These are phyloP conservation scores for Neogobius melanostomus DNA, from an alignment of 2,113 vertebrate species.

Conservation along the genomic window DNA sequence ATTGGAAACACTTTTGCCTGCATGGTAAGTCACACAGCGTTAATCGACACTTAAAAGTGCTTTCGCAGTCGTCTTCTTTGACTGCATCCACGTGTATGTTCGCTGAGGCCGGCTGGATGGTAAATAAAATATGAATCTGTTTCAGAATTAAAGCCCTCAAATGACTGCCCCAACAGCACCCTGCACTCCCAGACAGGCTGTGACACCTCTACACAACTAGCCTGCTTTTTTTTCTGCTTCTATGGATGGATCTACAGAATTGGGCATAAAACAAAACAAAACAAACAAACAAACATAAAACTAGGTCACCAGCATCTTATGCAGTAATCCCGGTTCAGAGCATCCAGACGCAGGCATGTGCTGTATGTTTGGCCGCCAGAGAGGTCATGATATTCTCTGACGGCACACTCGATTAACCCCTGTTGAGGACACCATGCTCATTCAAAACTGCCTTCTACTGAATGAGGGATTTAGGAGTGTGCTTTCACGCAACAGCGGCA, in stretches of 20 bases:
- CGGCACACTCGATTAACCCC: slow-evolving; percentile 69
- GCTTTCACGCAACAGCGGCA: slow-evolving; percentile 45
- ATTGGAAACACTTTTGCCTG: slow-evolving; percentile 20
- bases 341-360: slow-evolving; percentile 69
- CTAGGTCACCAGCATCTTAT: slow-evolving; percentile 79
- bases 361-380: slow-evolving; percentile 70
- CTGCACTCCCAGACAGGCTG: slow-evolving; percentile 60
- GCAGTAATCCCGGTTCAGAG: slow-evolving; percentile 76
- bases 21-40: slow-evolving; percentile 5
- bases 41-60: slow-evolving; percentile 22
- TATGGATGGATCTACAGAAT: slow-evolving; percentile 56
- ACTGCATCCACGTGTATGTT: slow-evolving; percentile 43
- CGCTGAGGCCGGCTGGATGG: slow-evolving; percentile 49
- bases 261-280: slow-evolving; percentile 59
- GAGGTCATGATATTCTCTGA: slow-evolving; percentile 73
- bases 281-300: slow-evolving; percentile 63
- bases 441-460: slow-evolving; percentile 36
- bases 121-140: slow-evolving; percentile 78
- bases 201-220: slow-evolving; percentile 45
- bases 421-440: slow-evolving; percentile 61
- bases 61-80: slow-evolving; percentile 35
- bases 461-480: slow-evolving; percentile 54
- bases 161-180: slow-evolving; percentile 61
- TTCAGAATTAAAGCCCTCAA: slow-evolving; percentile 71
- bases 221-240: slow-evolving; percentile 43